Evolutionary conservation across 1,140 invertebrate genomes (phyloP), one percentile per base, ranked within the genome.

Genomic region (Papilio polyxenes): DNA sequence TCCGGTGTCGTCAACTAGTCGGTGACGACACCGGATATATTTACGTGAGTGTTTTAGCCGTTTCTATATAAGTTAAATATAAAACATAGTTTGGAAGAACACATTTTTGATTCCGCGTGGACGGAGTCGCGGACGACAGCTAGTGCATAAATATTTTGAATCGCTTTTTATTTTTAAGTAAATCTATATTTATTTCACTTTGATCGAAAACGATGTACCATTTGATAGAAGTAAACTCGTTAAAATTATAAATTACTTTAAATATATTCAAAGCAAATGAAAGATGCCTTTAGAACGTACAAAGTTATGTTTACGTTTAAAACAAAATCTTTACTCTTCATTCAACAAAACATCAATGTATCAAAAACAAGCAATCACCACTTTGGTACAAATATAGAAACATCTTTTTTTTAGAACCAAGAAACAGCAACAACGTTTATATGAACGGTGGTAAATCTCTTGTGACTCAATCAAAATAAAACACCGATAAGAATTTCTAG

Each of bases 281-380:
- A 65, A 65, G 62, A 65, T 65, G 9, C 20, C 9, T 65, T 65
- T 31, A 8, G 10, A 65, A 65, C 7, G 5, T 23, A 23, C 62
- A 65, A 65, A 65, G 20, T 65, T 20, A 65, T 31, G 62, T 65
- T 65, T 31, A 23, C 20, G 23, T 65, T 31, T 65, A 11, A 31
- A 31, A 65, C 62, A 65, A 65, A 65, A 13, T 31, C 62, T 65
- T 65, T 13, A 65, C 20, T 31, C 62, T 31, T 65, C 62, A 65
- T 5, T 65, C 62, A 65, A 65, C 62, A 65, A 31, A 65, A 65
- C 62, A 65, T 65, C 20, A n/a, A 65, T 65, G 62, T 65, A 65
- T 65, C 23, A 65, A 65, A 65, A 23, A 65, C 23, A 65, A 65
- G 20, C 59, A 23, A 65, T 31, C 11, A 31, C 10, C 31, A 4